Conservation (phyloP, 2,113 vertebrate genomes). For the Notarius lentiginosus region DNA sequence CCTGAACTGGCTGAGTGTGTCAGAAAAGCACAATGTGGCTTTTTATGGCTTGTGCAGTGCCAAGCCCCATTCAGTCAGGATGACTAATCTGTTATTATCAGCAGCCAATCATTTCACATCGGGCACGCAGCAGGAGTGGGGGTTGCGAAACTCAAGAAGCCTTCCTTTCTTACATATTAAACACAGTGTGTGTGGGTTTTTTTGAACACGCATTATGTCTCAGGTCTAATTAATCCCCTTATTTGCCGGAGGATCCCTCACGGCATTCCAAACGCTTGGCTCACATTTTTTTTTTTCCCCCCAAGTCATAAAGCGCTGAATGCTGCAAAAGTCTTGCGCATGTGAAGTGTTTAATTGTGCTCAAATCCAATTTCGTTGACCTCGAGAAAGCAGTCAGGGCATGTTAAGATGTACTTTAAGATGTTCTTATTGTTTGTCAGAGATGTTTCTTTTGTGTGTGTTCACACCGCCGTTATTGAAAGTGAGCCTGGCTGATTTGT, state of each 20-base stretch:
- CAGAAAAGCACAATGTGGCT: constrained; percentile 58
- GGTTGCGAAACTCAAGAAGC: constrained; percentile 50
- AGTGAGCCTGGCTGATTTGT: constrained; percentile 19
- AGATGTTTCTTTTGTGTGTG: not conserved
- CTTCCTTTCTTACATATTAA: constrained; percentile 59
- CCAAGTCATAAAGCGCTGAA: constrained; percentile 35
- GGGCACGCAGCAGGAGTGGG: constrained; percentile 36
- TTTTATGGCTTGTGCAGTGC: constrained; percentile 55
- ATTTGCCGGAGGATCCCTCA: constrained; percentile 47
- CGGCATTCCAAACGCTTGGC: constrained; percentile 28
- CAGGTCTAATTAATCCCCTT: constrained; percentile 51
- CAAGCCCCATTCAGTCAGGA: constrained; percentile 54
- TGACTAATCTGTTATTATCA: constrained; percentile 62
- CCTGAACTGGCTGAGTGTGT: constrained; percentile 52
- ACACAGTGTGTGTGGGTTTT: constrained; percentile 14
- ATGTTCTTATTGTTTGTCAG: constrained; percentile 14
- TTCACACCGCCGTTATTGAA: not conserved
- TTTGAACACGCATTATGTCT: constrained; percentile 18
- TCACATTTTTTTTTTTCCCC: constrained; percentile 14
- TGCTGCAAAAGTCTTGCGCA: constrained; percentile 33
- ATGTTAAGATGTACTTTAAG: constrained; percentile 17
- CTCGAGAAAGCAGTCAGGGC: not conserved
- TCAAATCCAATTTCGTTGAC: constrained; percentile 26
- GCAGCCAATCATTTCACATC: constrained; percentile 56
- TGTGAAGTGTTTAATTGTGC: constrained; percentile 50